These are phyloP conservation scores for Hydropsyche tenuis DNA, from an alignment of 1,140 invertebrate genomes.

Conservation along the genomic window DNA sequence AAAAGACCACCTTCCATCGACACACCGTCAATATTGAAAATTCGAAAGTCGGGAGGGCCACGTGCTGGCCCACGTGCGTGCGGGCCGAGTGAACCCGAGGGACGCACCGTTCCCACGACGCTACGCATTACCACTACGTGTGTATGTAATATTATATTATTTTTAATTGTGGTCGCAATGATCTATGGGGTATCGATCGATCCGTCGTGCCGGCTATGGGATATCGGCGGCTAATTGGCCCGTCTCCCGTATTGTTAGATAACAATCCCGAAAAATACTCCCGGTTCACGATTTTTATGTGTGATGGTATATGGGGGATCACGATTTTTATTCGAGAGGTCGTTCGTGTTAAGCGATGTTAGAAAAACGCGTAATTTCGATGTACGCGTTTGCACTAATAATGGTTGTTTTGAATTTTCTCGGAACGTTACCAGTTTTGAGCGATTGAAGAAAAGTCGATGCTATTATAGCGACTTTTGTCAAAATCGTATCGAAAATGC, in stretches of 20 bases:
- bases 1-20: constrained; percentile 2
- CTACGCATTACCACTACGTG: background rate
- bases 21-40: constrained; percentile 7
- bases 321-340: no score
- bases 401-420: no score
- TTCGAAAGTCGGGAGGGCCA: constrained; percentile 15
- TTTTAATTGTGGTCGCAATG: constrained; percentile 2
- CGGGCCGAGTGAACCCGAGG: constrained; percentile 30
- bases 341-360: no score
- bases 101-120: constrained; percentile 30
- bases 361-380: no score
- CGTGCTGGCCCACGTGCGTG: constrained; percentile 38
- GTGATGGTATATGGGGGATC: no score
- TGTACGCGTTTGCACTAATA: no score
- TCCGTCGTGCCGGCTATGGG: constrained; percentile 3
- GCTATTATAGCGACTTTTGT: background rate
- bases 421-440: no score
- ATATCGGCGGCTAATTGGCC: background rate
- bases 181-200: constrained; percentile 4
- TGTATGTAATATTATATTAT: background rate
- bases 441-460: no score
- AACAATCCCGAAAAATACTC: no score
- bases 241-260: no score
- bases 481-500: constrained; percentile 8
- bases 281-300: no score